phyloP scores from a whole-genome alignment of 2,797 vertebrate genomes.

The Arnoldichthys spilopterus region DNA sequence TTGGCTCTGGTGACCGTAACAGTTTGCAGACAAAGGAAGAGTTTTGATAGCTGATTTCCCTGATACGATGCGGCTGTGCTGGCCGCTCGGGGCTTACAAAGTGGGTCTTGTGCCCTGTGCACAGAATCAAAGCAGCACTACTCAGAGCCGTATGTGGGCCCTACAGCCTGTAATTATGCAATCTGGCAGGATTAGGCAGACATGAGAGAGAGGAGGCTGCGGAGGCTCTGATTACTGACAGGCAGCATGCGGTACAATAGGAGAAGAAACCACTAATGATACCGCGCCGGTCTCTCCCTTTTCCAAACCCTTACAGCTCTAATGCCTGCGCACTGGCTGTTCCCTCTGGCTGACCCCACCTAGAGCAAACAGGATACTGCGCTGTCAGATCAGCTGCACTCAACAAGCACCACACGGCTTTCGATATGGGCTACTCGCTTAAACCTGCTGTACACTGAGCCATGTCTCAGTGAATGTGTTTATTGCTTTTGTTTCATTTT shows the following conservation, averaged over 20 bases:
- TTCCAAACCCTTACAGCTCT: background rate
- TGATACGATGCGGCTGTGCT: background rate
- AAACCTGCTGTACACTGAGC: too few species aligned
- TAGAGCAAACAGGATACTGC: background rate
- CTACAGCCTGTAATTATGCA: slow-evolving; percentile 53
- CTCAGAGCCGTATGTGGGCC: slow-evolving; percentile 30
- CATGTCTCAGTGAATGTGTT: too few species aligned
- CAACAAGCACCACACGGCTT: background rate
- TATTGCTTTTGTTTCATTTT: too few species aligned
- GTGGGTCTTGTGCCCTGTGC: background rate
- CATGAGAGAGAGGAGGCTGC: slow-evolving; percentile 18
- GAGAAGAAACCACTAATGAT: slow-evolving; percentile 41
- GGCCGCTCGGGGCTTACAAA: slow-evolving; percentile 23
- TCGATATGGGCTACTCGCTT: background rate
- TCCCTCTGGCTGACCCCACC: background rate
- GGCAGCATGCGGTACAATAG: slow-evolving; percentile 12
- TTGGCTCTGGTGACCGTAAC: background rate
- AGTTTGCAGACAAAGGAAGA: background rate
- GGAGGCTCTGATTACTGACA: slow-evolving; percentile 42
- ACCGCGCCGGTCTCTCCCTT: slow-evolving; percentile 4
- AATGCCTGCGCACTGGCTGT: background rate
- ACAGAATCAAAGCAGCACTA: slow-evolving; percentile 37
- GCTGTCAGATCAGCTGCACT: background rate
- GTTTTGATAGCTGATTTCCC: slow-evolving; percentile 3
- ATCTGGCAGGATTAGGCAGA: slow-evolving; percentile 48